These are phyloP conservation scores for Rhadinocentrus ornatus DNA, from an alignment of 2,797 vertebrate genomes.

Conservation along the genomic window DNA sequence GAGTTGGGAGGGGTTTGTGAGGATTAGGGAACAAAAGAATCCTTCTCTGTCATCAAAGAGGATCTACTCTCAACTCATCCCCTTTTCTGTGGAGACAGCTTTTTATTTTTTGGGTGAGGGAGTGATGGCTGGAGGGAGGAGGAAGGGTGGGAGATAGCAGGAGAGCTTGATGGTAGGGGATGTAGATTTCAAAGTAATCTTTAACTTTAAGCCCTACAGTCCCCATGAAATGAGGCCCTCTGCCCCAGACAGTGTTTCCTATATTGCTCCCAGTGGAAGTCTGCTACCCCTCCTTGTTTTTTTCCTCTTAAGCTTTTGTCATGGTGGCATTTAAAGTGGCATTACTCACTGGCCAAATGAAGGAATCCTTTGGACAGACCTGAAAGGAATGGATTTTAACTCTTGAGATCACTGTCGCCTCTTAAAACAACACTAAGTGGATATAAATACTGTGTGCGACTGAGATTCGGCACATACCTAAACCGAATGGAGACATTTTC, in stretches of 20 bases:
- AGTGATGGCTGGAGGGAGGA: constrained; percentile 73
- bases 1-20: constrained; percentile 46
- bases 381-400: constrained; percentile 78
- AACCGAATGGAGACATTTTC: constrained; percentile 51
- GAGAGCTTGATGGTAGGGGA: constrained; percentile 71
- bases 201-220: constrained; percentile 86
- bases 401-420: constrained; percentile 72
- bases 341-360: constrained; percentile 80
- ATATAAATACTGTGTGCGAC: constrained; percentile 79
- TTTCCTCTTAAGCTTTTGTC: constrained; percentile 70
- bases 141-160: constrained; percentile 47
- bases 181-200: constrained; percentile 88
- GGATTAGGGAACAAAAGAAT: constrained; percentile 88
- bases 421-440: constrained; percentile 76
- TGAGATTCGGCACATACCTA: constrained; percentile 31
- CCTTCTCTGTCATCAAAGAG: constrained; percentile 89
- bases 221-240: constrained; percentile 79
- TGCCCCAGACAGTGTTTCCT: constrained; percentile 79
- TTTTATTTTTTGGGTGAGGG: constrained; percentile 72
- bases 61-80: constrained; percentile 84
- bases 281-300: constrained; percentile 68
- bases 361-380: constrained; percentile 76
- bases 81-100: constrained; percentile 81
- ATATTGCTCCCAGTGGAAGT: constrained; percentile 76
- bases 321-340: constrained; percentile 82